Evolutionary conservation across 2,113 vertebrate species (phyloP).

Genomic region (Phodopus roborovskii): DNA sequence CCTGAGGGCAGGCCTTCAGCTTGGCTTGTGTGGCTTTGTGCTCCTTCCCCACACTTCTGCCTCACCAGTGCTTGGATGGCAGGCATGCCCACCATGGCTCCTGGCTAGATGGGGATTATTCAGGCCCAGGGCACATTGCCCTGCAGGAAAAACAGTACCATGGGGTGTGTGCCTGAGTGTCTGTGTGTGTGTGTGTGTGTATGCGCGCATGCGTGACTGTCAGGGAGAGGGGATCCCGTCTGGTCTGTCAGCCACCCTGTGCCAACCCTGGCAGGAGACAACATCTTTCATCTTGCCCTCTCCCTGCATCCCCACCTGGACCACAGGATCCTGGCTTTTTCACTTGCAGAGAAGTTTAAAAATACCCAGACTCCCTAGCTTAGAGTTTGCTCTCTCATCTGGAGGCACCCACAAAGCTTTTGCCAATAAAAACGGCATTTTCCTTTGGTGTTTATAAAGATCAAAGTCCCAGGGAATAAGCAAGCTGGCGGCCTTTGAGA

Average conservation of each 20-base stretch:
- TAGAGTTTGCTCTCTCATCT: slow-evolving; percentile 62
- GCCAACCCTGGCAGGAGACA: not conserved
- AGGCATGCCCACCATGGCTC: not conserved
- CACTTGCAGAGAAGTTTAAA: slow-evolving; percentile 64
- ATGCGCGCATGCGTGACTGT: not conserved
- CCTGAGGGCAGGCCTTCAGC: not conserved
- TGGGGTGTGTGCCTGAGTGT: no score
- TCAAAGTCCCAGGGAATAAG: slow-evolving; percentile 69
- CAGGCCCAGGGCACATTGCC: not conserved
- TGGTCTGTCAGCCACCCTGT: not conserved
- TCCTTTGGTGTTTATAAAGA: slow-evolving; percentile 82
- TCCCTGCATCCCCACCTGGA: not conserved
- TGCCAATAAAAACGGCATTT: slow-evolving; percentile 81
- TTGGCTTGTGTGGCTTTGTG: not conserved
- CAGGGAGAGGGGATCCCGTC: not conserved
- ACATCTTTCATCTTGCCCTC: not conserved
- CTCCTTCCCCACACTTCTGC: no score
- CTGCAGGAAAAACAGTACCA: not conserved
- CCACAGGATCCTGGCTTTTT: slow-evolving; percentile 47
- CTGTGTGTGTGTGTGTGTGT: not conserved
- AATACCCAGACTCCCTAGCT: slow-evolving; percentile 69
- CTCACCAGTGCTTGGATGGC: not conserved
- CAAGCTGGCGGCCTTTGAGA: slow-evolving; percentile 68
- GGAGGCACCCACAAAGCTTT: slow-evolving; percentile 79
- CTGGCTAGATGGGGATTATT: not conserved